Evolutionary conservation across 30 jellyfish, hydroid and myxozoan species (phyloP).

Genomic region (Euphysa ruthae): DNA sequence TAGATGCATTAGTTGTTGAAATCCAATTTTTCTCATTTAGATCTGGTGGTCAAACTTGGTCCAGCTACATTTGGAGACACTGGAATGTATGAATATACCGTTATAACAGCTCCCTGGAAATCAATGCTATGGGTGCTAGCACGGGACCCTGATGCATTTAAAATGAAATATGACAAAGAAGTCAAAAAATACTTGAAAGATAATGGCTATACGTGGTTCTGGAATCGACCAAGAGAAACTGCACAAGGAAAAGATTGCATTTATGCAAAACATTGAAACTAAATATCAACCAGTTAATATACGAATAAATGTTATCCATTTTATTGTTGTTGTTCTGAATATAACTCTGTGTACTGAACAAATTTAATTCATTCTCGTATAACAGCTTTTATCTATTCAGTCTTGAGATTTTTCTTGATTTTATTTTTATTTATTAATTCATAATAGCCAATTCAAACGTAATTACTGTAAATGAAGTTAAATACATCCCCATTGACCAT

Average conservation of each 20-base stretch:
- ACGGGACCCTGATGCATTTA: slow-evolving; percentile 13
- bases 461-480: no score
- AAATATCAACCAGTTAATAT: no score
- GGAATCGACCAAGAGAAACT: slow-evolving; percentile 20
- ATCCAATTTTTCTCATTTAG: slow-evolving; percentile 8
- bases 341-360: no score
- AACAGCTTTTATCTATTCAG: no score
- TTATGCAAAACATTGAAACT: no score
- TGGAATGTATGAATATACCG: slow-evolving; percentile 25
- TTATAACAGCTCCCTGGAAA: slow-evolving; percentile 11
- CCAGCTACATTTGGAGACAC: slow-evolving; percentile 19
- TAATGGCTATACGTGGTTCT: slow-evolving; percentile 27
- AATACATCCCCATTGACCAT: no score
- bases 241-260: slow-evolving; percentile 28
- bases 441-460: no score
- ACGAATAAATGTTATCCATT: no score
- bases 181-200: slow-evolving; percentile 2
- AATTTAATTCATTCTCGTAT: no score
- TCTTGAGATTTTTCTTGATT: no score
- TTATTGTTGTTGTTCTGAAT: no score
- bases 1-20: not conserved
- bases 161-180: slow-evolving; percentile 19
- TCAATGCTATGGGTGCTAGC: slow-evolving; percentile 28
- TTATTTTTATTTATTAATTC: no score
- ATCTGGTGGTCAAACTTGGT: slow-evolving; percentile 28